phyloP scores from a whole-genome alignment of 2,888 invertebrate genomes.

The Pseudococcus viburni region DNA sequence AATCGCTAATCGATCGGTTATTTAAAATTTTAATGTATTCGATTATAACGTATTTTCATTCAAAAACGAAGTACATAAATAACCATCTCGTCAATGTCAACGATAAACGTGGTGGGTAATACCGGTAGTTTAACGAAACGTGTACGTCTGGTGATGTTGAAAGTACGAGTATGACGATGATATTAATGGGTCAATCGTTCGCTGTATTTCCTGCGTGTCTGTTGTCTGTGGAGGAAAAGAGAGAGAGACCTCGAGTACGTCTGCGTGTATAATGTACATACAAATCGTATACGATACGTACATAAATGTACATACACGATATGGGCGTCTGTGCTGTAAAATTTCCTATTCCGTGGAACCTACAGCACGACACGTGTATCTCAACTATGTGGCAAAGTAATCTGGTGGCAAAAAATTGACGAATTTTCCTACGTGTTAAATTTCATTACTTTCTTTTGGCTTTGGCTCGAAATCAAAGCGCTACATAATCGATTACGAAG shows the following conservation, averaged over 20 bases:
- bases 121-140: not conserved
- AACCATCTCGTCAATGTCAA: not conserved
- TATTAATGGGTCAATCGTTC: constrained; percentile 8
- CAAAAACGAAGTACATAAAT: no score
- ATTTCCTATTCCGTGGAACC: no score
- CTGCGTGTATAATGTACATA: no score
- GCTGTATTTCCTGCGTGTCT: not conserved
- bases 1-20: not conserved
- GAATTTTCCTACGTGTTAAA: not conserved
- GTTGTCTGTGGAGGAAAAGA: not conserved
- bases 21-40: not conserved
- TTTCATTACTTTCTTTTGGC: not conserved
- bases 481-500: not conserved
- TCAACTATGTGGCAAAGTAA: no score
- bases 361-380: no score
- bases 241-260: no score
- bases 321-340: no score
- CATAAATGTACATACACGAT: no score
- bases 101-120: not conserved
- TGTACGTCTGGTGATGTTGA: not conserved
- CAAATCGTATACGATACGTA: no score
- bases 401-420: not conserved
- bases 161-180: not conserved
- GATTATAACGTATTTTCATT: no score
- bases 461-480: not conserved